These are phyloP conservation scores for Cuculus canorus DNA, from an alignment of 2,797 vertebrate genomes.

Conservation along the genomic window DNA sequence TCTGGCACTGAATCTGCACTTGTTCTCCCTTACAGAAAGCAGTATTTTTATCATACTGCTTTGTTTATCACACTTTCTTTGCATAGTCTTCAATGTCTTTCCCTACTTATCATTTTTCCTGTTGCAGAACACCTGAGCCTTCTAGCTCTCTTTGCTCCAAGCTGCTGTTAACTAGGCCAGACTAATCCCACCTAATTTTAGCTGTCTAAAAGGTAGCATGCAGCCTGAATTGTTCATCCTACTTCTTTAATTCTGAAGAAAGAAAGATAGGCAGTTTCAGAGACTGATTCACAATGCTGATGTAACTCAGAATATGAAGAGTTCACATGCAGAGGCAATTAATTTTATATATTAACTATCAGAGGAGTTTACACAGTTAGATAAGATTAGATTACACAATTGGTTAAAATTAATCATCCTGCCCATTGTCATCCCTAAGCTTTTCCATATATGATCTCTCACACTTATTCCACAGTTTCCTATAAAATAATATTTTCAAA, in stretches of 20 bases:
- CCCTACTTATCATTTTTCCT: background rate
- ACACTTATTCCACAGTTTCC: background rate
- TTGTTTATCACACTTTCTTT: background rate
- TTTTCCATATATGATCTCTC: background rate
- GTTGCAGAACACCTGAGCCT: background rate
- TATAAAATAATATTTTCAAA: background rate
- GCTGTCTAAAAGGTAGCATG: background rate
- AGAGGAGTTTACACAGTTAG: background rate
- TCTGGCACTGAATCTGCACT: background rate
- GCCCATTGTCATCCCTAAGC: background rate
- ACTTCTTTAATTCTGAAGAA: background rate
- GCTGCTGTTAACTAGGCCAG: background rate
- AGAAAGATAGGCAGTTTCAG: background rate
- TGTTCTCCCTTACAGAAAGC: background rate
- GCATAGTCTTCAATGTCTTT: background rate
- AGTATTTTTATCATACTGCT: background rate
- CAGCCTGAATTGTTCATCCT: background rate
- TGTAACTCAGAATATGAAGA: background rate
- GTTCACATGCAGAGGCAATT: background rate
- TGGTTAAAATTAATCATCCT: background rate
- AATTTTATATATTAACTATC: background rate
- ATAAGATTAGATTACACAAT: background rate
- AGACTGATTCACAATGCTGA: accelerated
- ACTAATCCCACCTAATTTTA: background rate
- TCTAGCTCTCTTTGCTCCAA: background rate